These are phyloP conservation scores for Murina feae DNA, from an alignment of 2,113 vertebrate genomes.

Conservation along the genomic window DNA sequence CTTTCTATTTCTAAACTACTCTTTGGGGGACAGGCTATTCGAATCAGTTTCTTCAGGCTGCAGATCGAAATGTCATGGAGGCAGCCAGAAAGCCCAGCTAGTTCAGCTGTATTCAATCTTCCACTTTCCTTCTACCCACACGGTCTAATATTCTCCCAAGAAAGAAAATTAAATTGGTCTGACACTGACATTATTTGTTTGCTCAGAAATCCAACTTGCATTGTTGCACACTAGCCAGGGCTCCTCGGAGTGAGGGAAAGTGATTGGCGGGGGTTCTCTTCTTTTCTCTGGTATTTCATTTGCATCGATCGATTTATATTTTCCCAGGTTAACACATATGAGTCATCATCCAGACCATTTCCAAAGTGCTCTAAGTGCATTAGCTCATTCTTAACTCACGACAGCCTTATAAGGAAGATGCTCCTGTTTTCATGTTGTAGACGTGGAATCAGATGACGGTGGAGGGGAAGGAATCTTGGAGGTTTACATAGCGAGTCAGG, in stretches of 20 bases:
- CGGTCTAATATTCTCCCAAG: conserved; percentile 43
- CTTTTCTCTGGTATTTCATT: conserved; percentile 57
- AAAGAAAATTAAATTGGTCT: conserved; percentile 54
- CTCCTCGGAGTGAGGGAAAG: conserved; percentile 27
- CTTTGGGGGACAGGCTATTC: background rate
- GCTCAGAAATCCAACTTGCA: conserved; percentile 52
- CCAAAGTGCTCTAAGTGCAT: background rate
- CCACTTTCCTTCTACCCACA: conserved; percentile 12
- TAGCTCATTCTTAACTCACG: conserved; percentile 9
- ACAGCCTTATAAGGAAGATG: background rate
- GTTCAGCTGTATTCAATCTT: background rate
- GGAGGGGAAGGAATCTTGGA: background rate
- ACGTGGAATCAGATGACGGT: background rate
- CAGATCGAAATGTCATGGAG: conserved; percentile 1
- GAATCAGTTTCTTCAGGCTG: background rate
- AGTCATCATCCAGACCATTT: conserved; percentile 15
- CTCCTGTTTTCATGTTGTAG: background rate
- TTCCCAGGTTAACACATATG: background rate
- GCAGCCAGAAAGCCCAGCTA: background rate
- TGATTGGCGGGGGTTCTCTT: conserved; percentile 50
- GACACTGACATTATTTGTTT: conserved; percentile 53
- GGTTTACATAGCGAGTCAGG: background rate
- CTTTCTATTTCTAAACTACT: background rate
- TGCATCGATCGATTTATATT: conserved; percentile 52
- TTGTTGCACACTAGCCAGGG: conserved; percentile 26